Evolutionary conservation across 2,113 vertebrate species (phyloP), one percentile per base, ranked within the genome.

Genomic region (Syrrhaptes paradoxus): DNA sequence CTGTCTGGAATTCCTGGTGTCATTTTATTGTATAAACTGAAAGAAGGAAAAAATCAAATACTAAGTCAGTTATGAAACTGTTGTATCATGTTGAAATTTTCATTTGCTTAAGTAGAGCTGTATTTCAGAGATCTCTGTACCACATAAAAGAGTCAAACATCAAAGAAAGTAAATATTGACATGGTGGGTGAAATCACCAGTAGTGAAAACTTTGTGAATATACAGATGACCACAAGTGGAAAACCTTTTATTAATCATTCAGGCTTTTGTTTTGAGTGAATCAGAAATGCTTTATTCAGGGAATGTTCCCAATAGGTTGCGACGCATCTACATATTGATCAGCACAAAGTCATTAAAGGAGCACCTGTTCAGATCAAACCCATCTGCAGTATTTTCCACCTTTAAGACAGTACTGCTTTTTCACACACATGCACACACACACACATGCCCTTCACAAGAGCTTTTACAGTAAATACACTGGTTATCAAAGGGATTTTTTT

Each of bases 191-290:
- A 97, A 96, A 96, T 92, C 84, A 90, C 75, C 85, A 96, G 80
- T 95, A 92, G 92, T 5, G 1, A 93, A 96, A 97, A 82, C 82
- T 94, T 76, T 90, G 74, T 92, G 88, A 84, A 94, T 91, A 85
- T 90, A 93, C 67, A 92, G 90, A 93, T 96, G 90, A 96, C 97
- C 91, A 95, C 91, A 96, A 89, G 66, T 76, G 45, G 15, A 96
- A 97, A 97, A 92, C 18, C 43, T 93, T 84, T 90, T 84, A 91
- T 95, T 97, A 95, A 84, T 89, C 49, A 77, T 83, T 86, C 59
- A 87, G 73, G 43, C 80, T 95, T 95, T 94, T 94, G 54, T 67
- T 87, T 32, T 71, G 65, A 87, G 84, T 57, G 62, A 68, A 74
- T 73, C 74, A 54, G 46, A 81, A 11, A 55, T 58, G 19, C 13